phyloP scores from a whole-genome alignment of 2,797 vertebrate species.

The Leptodactylus fallax region DNA sequence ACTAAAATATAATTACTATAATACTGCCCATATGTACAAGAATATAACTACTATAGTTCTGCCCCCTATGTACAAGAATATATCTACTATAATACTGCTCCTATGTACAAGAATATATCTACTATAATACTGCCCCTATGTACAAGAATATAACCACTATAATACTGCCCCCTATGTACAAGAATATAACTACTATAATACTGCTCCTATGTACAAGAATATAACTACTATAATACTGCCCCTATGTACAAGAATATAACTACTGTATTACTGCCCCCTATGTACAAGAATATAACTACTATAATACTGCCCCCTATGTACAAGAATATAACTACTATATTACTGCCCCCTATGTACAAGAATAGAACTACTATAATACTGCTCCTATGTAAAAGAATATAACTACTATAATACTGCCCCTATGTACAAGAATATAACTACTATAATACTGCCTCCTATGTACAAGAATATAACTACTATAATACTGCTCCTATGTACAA shows the following conservation, averaged over 20 bases:
- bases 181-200: constrained; percentile 21
- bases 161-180: neutral
- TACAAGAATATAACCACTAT: too few species aligned
- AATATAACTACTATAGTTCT: too few species aligned
- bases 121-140: too few species aligned
- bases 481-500: constrained; percentile 4
- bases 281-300: constrained; percentile 18
- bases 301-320: neutral
- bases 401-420: constrained; percentile 17
- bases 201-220: neutral
- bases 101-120: too few species aligned
- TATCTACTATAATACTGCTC: too few species aligned
- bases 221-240: constrained; percentile 9
- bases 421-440: constrained; percentile 5
- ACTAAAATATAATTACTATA: too few species aligned
- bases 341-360: constrained; percentile 1
- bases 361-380: constrained; percentile 18
- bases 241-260: constrained; percentile 6
- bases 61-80: too few species aligned
- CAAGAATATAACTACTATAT: constrained; percentile 17
- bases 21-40: too few species aligned
- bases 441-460: constrained; percentile 1
- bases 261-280: constrained; percentile 4
- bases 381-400: neutral
- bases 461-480: constrained; percentile 10